Conservation (phyloP, 1,140 invertebrate genomes). For the Rhopalosiphum padi region DNA sequence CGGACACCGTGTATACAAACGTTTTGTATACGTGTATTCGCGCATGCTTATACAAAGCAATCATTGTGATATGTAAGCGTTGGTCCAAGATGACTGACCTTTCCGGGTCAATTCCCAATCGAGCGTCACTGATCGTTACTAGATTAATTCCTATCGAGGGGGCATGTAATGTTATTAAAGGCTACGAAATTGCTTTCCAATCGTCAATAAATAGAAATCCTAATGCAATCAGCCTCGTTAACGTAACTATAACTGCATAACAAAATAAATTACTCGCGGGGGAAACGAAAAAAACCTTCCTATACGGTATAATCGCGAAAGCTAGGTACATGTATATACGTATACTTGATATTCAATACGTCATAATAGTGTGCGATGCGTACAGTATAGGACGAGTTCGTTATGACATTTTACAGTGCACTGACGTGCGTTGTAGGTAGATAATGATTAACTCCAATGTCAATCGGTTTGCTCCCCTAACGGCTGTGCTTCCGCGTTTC, state of each 20-base stretch:
- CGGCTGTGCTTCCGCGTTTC: conserved; percentile 21
- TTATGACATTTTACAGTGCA: background rate
- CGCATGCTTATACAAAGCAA: background rate
- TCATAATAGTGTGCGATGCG: too few species aligned
- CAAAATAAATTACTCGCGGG: conserved; percentile 5
- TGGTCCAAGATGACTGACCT: background rate
- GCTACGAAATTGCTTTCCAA: conserved; percentile 8
- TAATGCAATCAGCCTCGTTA: conserved; percentile 33
- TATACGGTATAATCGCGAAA: conserved; percentile 43
- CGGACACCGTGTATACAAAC: background rate
- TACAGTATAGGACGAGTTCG: background rate
- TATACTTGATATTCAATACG: background rate
- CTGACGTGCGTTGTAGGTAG: background rate
- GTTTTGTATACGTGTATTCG: background rate
- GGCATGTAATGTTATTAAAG: background rate
- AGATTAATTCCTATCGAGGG: background rate
- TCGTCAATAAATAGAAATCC: conserved; percentile 36
- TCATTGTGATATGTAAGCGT: background rate
- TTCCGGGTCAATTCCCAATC: conserved; percentile 35
- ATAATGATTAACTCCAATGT: conserved; percentile 13
- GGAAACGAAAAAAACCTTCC: conserved; percentile 33
- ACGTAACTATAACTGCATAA: conserved; percentile 30
- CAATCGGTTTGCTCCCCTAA: background rate
- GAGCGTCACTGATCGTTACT: background rate
- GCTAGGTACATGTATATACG: background rate